Percentiles rank a stretch among this genome's conserved stretches.
phyloP scores from a whole-genome alignment of 2,888 invertebrate species.

The Melolontha melolontha region DNA sequence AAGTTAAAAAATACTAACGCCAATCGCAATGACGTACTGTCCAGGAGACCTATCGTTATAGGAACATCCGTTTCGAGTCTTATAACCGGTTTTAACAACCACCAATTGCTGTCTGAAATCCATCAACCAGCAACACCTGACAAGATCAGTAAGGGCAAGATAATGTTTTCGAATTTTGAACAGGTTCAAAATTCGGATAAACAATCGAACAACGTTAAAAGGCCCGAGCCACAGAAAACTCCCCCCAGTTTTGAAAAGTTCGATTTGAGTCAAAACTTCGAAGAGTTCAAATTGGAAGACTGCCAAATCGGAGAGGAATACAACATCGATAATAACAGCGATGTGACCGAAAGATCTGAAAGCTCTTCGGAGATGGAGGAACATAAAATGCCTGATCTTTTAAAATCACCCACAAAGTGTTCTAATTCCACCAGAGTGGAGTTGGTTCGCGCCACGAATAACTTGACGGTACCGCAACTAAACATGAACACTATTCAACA shows the following conservation, averaged over 20 bases:
- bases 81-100: constrained; percentile 64
- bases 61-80: constrained; percentile 72
- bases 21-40: constrained; percentile 40
- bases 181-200: constrained; percentile 62
- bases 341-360: constrained; percentile 21
- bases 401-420: constrained; percentile 41
- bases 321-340: constrained; percentile 52
- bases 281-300: constrained; percentile 83
- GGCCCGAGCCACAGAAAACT: constrained; percentile 31
- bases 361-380: constrained; percentile 39
- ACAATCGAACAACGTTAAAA: constrained; percentile 46
- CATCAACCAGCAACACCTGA: constrained; percentile 59
- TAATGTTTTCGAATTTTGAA: constrained; percentile 64
- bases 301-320: constrained; percentile 70
- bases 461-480: constrained; percentile 53
- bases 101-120: constrained; percentile 70
- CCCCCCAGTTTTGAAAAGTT: constrained; percentile 69
- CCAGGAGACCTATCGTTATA: constrained; percentile 71
- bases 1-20: constrained; percentile 60
- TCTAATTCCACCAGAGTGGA: constrained; percentile 53
- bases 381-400: constrained; percentile 45
- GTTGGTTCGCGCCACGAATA: constrained; percentile 56
- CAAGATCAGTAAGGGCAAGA: constrained; percentile 52
- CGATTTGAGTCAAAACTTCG: constrained; percentile 81
- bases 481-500: constrained; percentile 58